Base-by-base conservation (phyloP, 1,140 invertebrate genomes). In the Andricus grossulariae region DNA sequence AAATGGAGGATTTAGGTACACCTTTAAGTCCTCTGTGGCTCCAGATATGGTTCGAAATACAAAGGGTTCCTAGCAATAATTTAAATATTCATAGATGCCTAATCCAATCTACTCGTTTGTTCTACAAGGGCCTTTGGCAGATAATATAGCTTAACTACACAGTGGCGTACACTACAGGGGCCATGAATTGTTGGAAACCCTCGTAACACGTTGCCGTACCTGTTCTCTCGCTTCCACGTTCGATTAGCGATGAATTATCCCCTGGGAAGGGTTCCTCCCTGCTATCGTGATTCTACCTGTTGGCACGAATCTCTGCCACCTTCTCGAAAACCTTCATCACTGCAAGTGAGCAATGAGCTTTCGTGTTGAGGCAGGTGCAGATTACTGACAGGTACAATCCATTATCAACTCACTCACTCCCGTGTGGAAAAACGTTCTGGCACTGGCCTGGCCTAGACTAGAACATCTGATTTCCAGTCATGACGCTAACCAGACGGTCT, bases 201-300 rank as follows among this genome's bases (percentile, higher is more conserved):
- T 84, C 78, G 83, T 77, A 80, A 72, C 60, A 66, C 55, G 52
- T 51, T 78, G 76, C 76, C 51, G 75, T 84, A 87, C 82, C 86
- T 88, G 87, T 80, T 82, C 71, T 77, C 75, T 73, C n/a, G n/a
- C 82, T 85, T 84, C 80, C 85, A 85, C 84, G 80, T 87, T 87
- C 84, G 84, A 86, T 87, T 87, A 86, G 79, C 81, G 82, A 88
- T 86, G 83, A 88, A 87, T 86, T 86, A 87, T 87, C 84, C 78
- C 72, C 70, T 50, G 72, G 57, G 80, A 81, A 80, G 79, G 75
- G 32, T 75, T 83, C 75, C 75, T 76, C 79, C 66, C 71, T 74
- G 76, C 72, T 78, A 76, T 79, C 73, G 78, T 83, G 79, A 85
- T 84, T 85, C 80, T 84, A 85, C 86, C 85, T 87, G 84, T 86